Percentiles rank a stretch among this genome's conserved stretches.
Evolutionary conservation across 2,113 vertebrate genomes (phyloP).

Genomic region (Ceratotherium simum): DNA sequence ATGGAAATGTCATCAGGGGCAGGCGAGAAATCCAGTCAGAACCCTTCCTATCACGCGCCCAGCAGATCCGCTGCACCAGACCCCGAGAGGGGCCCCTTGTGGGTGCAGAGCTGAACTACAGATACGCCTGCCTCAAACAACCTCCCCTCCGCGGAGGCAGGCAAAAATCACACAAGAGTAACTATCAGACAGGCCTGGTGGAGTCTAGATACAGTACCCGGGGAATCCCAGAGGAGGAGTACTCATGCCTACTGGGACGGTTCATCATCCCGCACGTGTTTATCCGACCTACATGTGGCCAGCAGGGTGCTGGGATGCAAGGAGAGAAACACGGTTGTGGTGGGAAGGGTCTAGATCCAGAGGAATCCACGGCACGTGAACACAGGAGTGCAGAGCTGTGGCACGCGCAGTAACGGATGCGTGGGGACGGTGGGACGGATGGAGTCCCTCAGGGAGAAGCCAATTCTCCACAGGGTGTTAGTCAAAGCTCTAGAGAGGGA

Average conservation of each 20-base stretch:
- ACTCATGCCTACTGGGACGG: neutral
- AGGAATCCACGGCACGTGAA: neutral
- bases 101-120: neutral
- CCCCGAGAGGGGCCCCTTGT: neutral
- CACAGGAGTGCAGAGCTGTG: accelerated
- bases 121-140: neutral
- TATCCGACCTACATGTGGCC: neutral
- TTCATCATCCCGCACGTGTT: neutral
- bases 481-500: neutral
- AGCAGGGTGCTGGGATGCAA: neutral
- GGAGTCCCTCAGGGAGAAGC: neutral
- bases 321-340: neutral
- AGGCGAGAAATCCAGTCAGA: neutral
- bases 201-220: too few species aligned
- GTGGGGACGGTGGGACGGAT: neutral
- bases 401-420: neutral
- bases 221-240: neutral
- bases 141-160: neutral
- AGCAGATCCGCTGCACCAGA: neutral
- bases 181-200: neutral
- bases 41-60: accelerated
- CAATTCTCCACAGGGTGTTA: neutral
- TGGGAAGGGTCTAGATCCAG: neutral
- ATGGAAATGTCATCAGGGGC: neutral
- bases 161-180: neutral